These are phyloP conservation scores for Lanistes nyassanus DNA, from an alignment of 1,140 invertebrate species.

Conservation along the genomic window DNA sequence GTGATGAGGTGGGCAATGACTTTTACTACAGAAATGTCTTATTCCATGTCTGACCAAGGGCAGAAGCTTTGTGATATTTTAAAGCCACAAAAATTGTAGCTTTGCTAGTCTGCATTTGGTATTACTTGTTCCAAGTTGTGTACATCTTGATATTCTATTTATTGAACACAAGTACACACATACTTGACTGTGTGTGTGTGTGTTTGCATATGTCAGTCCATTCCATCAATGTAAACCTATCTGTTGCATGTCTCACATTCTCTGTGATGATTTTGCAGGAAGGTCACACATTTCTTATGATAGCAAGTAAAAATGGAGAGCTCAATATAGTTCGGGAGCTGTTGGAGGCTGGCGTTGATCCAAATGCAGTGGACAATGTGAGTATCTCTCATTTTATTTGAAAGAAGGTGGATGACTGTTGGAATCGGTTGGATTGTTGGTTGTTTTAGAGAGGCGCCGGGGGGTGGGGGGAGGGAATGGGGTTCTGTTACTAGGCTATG, in stretches of 20 bases:
- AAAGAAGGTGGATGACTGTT: too few species aligned
- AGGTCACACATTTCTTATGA: conserved; percentile 90
- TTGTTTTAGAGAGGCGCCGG: too few species aligned
- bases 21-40: background rate
- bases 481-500: too few species aligned
- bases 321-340: conserved; percentile 84
- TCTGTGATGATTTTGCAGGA: conserved; percentile 74
- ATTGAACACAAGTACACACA: too few species aligned
- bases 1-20: conserved; percentile 80
- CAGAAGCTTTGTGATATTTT: background rate
- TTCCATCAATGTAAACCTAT: too few species aligned
- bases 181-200: too few species aligned
- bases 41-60: background rate
- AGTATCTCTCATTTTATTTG: conserved; percentile 50
- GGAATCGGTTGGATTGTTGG: too few species aligned
- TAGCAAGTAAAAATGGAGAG: conserved; percentile 84
- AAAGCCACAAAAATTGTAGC: background rate
- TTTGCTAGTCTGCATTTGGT: background rate
- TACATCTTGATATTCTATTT: background rate
- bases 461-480: too few species aligned
- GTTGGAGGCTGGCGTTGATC: conserved; percentile 86
- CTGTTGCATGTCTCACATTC: too few species aligned
- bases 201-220: too few species aligned
- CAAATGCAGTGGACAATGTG: conserved; percentile 87
- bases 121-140: background rate